Percentiles rank a stretch among this genome's conserved stretches.
Evolutionary conservation across 1,140 invertebrate genomes (phyloP).

Genomic region (Pristionchus pacificus): DNA sequence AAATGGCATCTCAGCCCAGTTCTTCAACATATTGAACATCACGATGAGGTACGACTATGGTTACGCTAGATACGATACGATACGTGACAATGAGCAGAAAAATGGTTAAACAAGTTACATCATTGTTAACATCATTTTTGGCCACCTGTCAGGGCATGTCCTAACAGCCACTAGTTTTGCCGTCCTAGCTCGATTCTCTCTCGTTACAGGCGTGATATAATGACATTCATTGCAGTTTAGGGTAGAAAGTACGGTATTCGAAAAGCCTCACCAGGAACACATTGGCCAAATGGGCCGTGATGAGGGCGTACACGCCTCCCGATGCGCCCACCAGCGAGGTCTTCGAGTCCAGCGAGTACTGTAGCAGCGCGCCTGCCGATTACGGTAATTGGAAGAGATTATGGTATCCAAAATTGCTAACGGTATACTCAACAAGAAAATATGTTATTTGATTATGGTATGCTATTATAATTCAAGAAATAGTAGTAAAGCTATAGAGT

Average conservation of each 20-base stretch:
- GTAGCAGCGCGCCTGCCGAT: conserved; percentile 68
- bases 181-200: too few species aligned
- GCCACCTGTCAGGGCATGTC: too few species aligned
- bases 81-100: too few species aligned
- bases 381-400: not conserved
- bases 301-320: conserved; percentile 89
- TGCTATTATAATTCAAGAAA: not conserved
- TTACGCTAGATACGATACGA: too few species aligned
- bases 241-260: too few species aligned
- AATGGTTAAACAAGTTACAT: too few species aligned
- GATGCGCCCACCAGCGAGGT: conserved; percentile 87
- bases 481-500: not conserved
- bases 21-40: conserved; percentile 9
- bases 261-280: conserved; percentile 69
- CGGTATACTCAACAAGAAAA: not conserved
- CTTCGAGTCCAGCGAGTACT: conserved; percentile 78
- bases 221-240: too few species aligned
- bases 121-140: too few species aligned
- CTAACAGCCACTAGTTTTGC: too few species aligned
- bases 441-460: conserved; percentile 1
- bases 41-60: too few species aligned
- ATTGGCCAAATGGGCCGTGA: conserved; percentile 88
- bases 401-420: not conserved
- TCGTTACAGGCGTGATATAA: too few species aligned
- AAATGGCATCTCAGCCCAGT: conserved; percentile 43